Evolutionary conservation across 2,888 invertebrate species (phyloP).

Genomic region (Dendrolimus houi): DNA sequence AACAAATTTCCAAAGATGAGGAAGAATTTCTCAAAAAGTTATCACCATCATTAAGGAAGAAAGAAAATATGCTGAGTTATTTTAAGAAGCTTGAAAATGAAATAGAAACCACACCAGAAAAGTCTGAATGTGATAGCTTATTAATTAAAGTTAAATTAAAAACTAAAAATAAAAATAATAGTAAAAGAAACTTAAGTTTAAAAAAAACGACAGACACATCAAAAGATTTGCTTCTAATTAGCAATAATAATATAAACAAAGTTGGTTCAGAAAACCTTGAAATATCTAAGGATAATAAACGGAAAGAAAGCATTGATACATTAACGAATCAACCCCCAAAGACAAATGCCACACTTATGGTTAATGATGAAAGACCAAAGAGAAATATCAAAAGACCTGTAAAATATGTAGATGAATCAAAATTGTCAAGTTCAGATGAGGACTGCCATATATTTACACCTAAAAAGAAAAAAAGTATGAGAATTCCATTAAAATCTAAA

Average conservation of each 20-base stretch:
- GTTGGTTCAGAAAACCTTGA: constrained; percentile 1
- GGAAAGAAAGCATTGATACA: background rate
- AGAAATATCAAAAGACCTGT: constrained; percentile 51
- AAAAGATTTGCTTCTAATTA: constrained; percentile 11
- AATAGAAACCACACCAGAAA: constrained; percentile 16
- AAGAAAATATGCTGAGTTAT: constrained; percentile 77
- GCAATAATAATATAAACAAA: constrained; percentile 1
- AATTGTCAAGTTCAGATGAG: constrained; percentile 54
- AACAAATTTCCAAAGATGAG: constrained; percentile 41
- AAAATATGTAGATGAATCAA: constrained; percentile 48
- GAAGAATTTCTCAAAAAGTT: constrained; percentile 70
- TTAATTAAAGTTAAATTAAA: constrained; percentile 53
- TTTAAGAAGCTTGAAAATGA: constrained; percentile 71
- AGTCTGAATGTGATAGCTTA: constrained; percentile 26
- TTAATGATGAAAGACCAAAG: constrained; percentile 40
- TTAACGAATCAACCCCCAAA: background rate
- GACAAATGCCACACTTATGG: constrained; percentile 3
- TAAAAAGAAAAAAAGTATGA: constrained; percentile 44
- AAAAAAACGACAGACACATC: constrained; percentile 13
- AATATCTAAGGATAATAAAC: background rate
- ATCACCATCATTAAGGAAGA: constrained; percentile 75
- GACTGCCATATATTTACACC: constrained; percentile 61
- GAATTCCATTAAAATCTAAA: background rate
- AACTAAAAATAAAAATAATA: constrained; percentile 39
- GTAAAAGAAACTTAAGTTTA: constrained; percentile 31